Evolutionary conservation across 2,888 invertebrate genomes (phyloP), one percentile per base, ranked within the genome.

Genomic region (Vandiemenella viatica): DNA sequence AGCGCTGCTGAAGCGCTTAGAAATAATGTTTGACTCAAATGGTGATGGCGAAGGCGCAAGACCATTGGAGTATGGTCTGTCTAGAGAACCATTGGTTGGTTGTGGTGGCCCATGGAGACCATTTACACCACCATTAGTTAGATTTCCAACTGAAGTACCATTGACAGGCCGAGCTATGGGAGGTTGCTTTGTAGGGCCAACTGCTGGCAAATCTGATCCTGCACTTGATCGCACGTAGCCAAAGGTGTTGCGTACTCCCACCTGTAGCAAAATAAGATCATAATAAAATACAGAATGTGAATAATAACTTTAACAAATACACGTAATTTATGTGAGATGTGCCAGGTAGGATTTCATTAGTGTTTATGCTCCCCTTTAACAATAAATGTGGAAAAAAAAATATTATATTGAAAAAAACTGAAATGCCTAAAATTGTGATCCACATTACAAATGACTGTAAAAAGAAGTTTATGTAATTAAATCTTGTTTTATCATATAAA

Each of bases 211-310:
- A 61, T 86, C 86, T 46, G 81, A 79, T n/a, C n/a, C n/a, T n/a
- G n/a, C n/a, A 60, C 81, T 87, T 51, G 91, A 88, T 46, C 95
- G 77, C 44, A 96, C 88, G 62, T 95, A 96, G 38, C 96, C 96
- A 65, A 95, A 95, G 7, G 95, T 95, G 70, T 95, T 95, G 56
- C 90, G 77, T 4, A 93, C 90, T 32, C 90, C 90, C 23, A 89
- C 88, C n/a, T n/a, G n/a, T n/a, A n/a, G n/a, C n/a, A n/a, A n/a
- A n/a, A n/a, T n/a, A n/a, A n/a, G n/a, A n/a, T n/a, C n/a, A n/a
- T n/a, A n/a, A n/a, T n/a, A n/a, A n/a, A n/a, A n/a, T n/a, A n/a
- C n/a, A n/a, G n/a, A n/a, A n/a, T n/a, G n/a, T n/a, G n/a, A n/a
- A n/a, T n/a, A n/a, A n/a, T n/a, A n/a, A n/a, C n/a, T n/a, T n/a